Evolutionary conservation across 1,140 invertebrate species (phyloP).

Genomic region (Lycorma delicatula): DNA sequence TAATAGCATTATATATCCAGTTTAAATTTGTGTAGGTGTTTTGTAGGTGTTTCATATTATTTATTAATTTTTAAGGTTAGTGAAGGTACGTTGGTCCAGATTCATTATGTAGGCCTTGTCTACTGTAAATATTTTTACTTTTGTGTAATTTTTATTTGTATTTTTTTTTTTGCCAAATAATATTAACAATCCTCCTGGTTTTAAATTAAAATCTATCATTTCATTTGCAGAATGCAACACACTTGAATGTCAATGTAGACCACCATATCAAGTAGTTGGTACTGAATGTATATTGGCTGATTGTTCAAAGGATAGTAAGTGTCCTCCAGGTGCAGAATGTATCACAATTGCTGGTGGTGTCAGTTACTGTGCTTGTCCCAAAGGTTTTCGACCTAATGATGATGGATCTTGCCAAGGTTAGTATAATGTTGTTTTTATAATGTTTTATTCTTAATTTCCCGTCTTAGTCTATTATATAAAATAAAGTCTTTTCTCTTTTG

Average conservation of each 20-base stretch:
- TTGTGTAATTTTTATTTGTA: too few relatives aligned
- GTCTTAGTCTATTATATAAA: too few relatives aligned
- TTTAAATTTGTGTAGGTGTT: too few relatives aligned
- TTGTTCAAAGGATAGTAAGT: constrained; percentile 65
- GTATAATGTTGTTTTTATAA: background rate
- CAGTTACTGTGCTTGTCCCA: constrained; percentile 81
- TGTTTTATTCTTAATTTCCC: background rate
- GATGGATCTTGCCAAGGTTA: constrained; percentile 64
- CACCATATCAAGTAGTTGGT: constrained; percentile 73
- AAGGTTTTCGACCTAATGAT: constrained; percentile 59
- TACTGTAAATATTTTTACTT: too few relatives aligned
- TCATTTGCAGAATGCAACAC: constrained; percentile 58
- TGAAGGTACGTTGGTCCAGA: too few relatives aligned
- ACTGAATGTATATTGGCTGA: constrained; percentile 75
- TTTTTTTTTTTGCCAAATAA: too few relatives aligned
- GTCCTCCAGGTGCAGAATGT: constrained; percentile 74
- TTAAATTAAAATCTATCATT: too few relatives aligned
- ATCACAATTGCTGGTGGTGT: constrained; percentile 81
- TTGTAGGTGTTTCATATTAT: too few relatives aligned
- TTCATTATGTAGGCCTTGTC: too few relatives aligned
- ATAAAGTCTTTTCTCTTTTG: background rate
- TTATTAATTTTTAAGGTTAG: too few relatives aligned
- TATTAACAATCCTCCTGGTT: too few relatives aligned
- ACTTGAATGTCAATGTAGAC: constrained; percentile 74
- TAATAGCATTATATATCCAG: too few relatives aligned